Base-by-base conservation (phyloP, 2,888 invertebrate genomes). In the Piscicola geometra region DNA sequence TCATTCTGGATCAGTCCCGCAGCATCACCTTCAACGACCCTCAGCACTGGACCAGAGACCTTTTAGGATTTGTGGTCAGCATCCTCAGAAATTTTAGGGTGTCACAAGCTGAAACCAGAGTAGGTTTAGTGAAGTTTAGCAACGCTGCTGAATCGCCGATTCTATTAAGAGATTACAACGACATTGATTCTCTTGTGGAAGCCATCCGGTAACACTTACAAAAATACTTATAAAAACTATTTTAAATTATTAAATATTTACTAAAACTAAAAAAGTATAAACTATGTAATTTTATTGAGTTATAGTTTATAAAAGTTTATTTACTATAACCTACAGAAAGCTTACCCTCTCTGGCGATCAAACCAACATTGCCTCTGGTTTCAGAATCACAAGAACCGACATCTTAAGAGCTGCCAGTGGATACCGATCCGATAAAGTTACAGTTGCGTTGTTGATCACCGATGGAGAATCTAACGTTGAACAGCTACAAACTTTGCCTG, bases 401-500 rank as follows among this genome's bases (percentile, higher is more conserved):
- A 80, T 83, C 81, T 83, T 82, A 75, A 79, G 79, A 1, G 75
- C 78, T 3, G 75, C 64, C 21, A 81, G 81, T 47, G 83, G 83
- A n/a, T 64, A 66, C 35, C 52, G 32, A 2, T 82, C 82, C 73
- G 78, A 83, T 9, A 69, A 79, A n/a, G 78, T 78, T 28, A 81
- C 82, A 73, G 78, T 82, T n/a, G 81, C 79, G n/a, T 70, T 83
- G 5, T 74, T 83, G 18, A 75, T 83, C 35, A 81, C 82, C 0
- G 82, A 84, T 71, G 84, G 84, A 76, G 79, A 82, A 28, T 82
- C 83, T 21, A 83, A 82, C 74, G 78, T 82, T 2, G 81, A 83
- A 52, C 77, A 78, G 5, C 82, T 81, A 18, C 78, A 78, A 66
- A 81, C 83, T 0, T 76, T 82, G 76, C 76, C 79, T 5, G 82